Evolutionary conservation across 2,888 invertebrate species (phyloP), one percentile per base, ranked within the genome.

Genomic region (Temnothorax rugatulus): DNA sequence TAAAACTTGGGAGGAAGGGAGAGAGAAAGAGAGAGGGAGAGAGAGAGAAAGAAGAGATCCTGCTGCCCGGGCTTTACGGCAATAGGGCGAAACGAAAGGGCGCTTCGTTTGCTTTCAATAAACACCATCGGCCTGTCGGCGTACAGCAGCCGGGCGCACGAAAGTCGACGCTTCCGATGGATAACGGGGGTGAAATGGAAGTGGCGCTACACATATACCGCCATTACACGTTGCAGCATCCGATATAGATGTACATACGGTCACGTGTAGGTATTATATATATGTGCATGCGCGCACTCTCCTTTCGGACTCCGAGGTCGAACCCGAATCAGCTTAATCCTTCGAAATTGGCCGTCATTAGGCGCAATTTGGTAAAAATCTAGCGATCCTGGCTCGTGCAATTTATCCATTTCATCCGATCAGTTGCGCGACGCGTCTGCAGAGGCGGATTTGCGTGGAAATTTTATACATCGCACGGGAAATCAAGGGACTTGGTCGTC

Each of bases 31-130:
- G 34, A 81, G 50, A 50, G 59, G 54, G 47, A 59, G 34, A 29
- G 57, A 74, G 59, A 15, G 59, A 47, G 15, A 74, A 9, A 9
- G 34, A 50, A 13, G 38, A 52, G 11, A 5, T 7, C 18, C 15
- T 75, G 8, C 25, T 29, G 21, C 11, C 21, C 21, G 38, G 21
- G 54, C 25, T 77, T 66, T 25, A 66, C 8, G 25, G n/a, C 54
- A 54, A 15, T 68, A 66, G 41, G 41, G 13, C 68, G 41, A 41
- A 47, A 41, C 18, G 50, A 81, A 84, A 79, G 84, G 68, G 68
- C 15, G 79, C 25, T 61, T 57, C 75, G 64, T 82, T 75, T 82
- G 66, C 83, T 68, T 61, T 68, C 77, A 68, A 85, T 69, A 85
- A 86, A 86, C 50, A 77, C 7, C 59, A 68, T 15, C 63, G 61